phyloP scores from a whole-genome alignment of 2,113 vertebrate species.

The Arenaria interpres region DNA sequence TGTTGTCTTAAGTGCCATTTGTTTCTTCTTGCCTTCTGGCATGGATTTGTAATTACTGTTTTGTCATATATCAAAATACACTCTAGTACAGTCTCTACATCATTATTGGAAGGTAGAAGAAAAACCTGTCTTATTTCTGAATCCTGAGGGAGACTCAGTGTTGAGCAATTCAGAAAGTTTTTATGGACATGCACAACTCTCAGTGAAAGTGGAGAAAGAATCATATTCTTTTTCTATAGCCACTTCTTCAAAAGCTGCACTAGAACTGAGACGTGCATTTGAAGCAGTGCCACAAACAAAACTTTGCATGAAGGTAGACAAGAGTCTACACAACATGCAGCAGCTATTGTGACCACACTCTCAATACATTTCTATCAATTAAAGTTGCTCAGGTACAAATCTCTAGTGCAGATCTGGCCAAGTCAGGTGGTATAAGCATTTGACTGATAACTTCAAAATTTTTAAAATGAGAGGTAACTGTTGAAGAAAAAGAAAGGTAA shows the following conservation, averaged over 20 bases:
- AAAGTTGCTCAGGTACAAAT: background rate
- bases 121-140: background rate
- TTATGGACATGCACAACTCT: background rate
- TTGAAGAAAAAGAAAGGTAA: background rate
- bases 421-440: background rate
- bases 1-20: background rate
- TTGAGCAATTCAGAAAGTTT: background rate
- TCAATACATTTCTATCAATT: background rate
- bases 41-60: background rate
- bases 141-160: background rate
- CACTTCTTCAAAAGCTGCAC: background rate
- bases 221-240: background rate
- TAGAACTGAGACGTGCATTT: background rate
- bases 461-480: background rate
- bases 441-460: background rate
- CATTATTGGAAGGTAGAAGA: background rate
- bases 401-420: background rate
- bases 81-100: background rate
- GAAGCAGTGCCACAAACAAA: background rate
- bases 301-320: background rate
- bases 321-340: background rate
- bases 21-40: background rate
- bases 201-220: background rate
- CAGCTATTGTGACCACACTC: background rate
- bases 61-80: background rate